phyloP scores from a whole-genome alignment of 1,140 invertebrate species.

The Aphidius gifuensis region DNA sequence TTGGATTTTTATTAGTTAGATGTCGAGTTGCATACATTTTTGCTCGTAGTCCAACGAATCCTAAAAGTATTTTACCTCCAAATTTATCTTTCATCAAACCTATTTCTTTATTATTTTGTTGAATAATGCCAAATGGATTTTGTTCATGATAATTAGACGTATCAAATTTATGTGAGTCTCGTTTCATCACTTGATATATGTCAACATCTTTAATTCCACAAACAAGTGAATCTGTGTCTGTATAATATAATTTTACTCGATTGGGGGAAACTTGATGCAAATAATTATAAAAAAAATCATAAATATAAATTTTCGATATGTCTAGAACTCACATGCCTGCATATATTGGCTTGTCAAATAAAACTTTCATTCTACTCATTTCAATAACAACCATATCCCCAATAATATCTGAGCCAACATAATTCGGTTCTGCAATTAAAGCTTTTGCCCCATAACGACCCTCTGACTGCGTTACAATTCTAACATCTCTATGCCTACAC shows the following conservation, averaged over 20 bases:
- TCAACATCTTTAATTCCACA: conserved; percentile 20
- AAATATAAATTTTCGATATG: conserved; percentile 24
- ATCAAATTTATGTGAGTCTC: conserved; percentile 12
- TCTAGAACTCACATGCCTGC: conserved; percentile 26
- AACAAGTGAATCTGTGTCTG: conserved; percentile 34
- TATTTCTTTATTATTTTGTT: conserved; percentile 4
- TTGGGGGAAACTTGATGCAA: conserved; percentile 22
- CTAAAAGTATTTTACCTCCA: neutral
- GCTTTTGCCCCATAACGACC: conserved; percentile 16
- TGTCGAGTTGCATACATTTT: too few species aligned
- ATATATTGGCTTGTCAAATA: conserved; percentile 29
- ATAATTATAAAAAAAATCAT: conserved; percentile 25
- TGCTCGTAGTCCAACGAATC: neutral
- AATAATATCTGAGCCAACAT: conserved; percentile 31
- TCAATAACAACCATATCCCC: conserved; percentile 27
- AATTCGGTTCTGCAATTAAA: conserved; percentile 31
- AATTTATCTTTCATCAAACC: conserved; percentile 8
- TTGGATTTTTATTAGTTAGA: too few species aligned
- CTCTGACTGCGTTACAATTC: conserved; percentile 21
- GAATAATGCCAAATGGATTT: conserved; percentile 2
- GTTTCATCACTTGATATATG: conserved; percentile 8
- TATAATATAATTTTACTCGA: conserved; percentile 33
- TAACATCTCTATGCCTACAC: conserved; percentile 30
- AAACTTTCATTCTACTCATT: conserved; percentile 19
- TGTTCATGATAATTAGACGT: conserved; percentile 8